Base-by-base conservation (phyloP, 1,140 invertebrate genomes). In the Drosophila pseudoobscura region DNA sequence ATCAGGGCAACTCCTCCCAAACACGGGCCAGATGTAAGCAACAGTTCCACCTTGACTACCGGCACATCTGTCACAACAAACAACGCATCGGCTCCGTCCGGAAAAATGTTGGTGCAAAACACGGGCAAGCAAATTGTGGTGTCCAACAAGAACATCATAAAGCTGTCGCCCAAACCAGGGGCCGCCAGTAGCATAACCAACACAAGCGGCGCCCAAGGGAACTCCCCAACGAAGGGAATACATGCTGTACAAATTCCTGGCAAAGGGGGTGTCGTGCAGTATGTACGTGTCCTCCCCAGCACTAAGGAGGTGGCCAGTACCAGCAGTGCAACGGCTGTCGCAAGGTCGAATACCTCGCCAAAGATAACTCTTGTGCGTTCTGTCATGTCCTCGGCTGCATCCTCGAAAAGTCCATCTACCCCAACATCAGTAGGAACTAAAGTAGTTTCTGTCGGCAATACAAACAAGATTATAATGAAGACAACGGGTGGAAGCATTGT, bases 101-200 rank as follows among this genome's bases (percentile, higher is more conserved):
- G 80, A 1, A 90, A 90, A 49, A 71, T 90, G 66, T 11, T 90
- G 7, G 74, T 90, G 9, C 88, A 90, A 44, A 75, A 68, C 8
- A 70, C 51, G 3, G 76, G 88, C 46, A 91, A 87, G 35, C 89
- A 90, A 41, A 88, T 90, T 26, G 39, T 91, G 41, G 89, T 90
- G 11, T 46, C 85, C 31, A 84, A 47, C 43, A 89, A 80, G 13
- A 80, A 91, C 29, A 76, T 91, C 0, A 88, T 91, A 3, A 91
- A 91, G 47, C 26, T 91, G 11, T 90, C 89, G 17, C 90, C 89
- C 0, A 90, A 87, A 39, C 29, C 78, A 11, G 31, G 43, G 0
- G 43, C 61, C 6, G 76, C 59, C 20, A 47, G 56, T 22, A n/a
- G 46, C 5, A 55, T 26, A 22, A 15, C 39, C 8, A 59, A 65